A percentile compares a stretch with the other conserved stretches of the same genome.
Evolutionary conservation across 2,888 invertebrate species (phyloP).

Genomic region (Eupithecia subfuscata): DNA sequence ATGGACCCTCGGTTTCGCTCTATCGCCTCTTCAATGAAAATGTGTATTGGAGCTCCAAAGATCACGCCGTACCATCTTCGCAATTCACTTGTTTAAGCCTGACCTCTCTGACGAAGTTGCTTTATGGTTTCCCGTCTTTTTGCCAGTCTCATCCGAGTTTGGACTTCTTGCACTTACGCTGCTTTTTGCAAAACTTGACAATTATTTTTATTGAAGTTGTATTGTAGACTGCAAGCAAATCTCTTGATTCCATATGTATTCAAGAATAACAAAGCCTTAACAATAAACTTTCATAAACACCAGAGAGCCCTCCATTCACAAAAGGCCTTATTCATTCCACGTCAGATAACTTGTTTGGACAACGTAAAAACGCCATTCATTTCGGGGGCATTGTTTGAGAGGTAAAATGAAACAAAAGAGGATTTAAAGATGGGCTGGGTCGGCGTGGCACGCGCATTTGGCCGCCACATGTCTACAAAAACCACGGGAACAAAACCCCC

Average conservation of each 20-base stretch:
- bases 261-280: constrained; percentile 3
- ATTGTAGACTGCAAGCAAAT: background rate
- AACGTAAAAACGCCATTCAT: constrained; percentile 56
- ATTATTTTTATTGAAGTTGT: background rate
- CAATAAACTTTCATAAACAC: constrained; percentile 36
- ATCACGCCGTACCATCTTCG: too few relatives aligned
- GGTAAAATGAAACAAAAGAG: constrained; percentile 46
- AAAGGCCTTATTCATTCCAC: constrained; percentile 44
- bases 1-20: too few relatives aligned
- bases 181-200: too few relatives aligned
- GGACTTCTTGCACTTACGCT: too few relatives aligned
- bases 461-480: constrained; percentile 73
- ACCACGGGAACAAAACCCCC: constrained; percentile 53
- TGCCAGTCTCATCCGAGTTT: too few relatives aligned
- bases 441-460: constrained; percentile 61
- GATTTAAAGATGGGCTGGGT: constrained; percentile 46
- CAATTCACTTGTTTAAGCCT: too few relatives aligned
- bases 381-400: constrained; percentile 55
- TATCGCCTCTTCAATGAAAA: too few relatives aligned
- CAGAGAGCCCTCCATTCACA: constrained; percentile 50
- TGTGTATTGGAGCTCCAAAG: too few relatives aligned
- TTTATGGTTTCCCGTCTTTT: too few relatives aligned
- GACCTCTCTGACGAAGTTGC: too few relatives aligned
- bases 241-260: background rate
- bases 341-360: constrained; percentile 52